Conservation (phyloP, 2,888 invertebrate species). For the Dascillus cervinus region DNA sequence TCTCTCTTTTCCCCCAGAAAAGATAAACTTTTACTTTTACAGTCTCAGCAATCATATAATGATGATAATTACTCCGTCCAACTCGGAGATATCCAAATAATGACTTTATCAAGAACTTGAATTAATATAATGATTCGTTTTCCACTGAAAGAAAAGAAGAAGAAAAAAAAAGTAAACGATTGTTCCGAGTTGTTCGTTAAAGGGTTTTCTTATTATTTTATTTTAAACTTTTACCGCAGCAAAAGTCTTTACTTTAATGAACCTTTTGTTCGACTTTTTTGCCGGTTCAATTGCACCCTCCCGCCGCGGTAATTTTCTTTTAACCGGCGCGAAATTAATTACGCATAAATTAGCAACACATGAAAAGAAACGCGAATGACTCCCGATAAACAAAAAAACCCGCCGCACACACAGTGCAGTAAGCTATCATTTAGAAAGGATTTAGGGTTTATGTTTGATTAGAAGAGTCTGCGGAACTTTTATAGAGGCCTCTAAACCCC, state of each 20-base stretch:
- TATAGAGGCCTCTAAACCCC: constrained; percentile 18
- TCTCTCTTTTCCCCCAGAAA: no score
- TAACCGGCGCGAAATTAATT: no score
- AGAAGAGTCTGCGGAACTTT: constrained; percentile 19
- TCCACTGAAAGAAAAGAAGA: no score
- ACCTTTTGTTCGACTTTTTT: constrained; percentile 23
- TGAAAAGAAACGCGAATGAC: no score
- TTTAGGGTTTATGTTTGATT: constrained; percentile 21
- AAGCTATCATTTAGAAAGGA: constrained; percentile 6
- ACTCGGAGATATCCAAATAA: constrained; percentile 32
- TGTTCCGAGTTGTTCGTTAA: constrained; percentile 34
- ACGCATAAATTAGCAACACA: no score
- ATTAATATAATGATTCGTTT: constrained; percentile 38
- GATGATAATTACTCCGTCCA: constrained; percentile 35
- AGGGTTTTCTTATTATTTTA: constrained; percentile 25
- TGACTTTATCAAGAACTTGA: constrained; percentile 34
- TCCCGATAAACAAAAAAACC: no score
- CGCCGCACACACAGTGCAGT: no score
- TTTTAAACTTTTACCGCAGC: constrained; percentile 19
- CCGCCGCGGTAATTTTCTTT: no score
- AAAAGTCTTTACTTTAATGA: constrained; percentile 20
- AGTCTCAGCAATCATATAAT: constrained; percentile 32
- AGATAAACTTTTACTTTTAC: constrained; percentile 32
- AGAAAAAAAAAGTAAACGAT: constrained; percentile 25
- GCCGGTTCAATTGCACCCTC: no score